A percentile compares a stretch with the other conserved stretches of the same genome.
Evolutionary conservation across 2,888 invertebrate species (phyloP).

Genomic region (Agrochola litura): DNA sequence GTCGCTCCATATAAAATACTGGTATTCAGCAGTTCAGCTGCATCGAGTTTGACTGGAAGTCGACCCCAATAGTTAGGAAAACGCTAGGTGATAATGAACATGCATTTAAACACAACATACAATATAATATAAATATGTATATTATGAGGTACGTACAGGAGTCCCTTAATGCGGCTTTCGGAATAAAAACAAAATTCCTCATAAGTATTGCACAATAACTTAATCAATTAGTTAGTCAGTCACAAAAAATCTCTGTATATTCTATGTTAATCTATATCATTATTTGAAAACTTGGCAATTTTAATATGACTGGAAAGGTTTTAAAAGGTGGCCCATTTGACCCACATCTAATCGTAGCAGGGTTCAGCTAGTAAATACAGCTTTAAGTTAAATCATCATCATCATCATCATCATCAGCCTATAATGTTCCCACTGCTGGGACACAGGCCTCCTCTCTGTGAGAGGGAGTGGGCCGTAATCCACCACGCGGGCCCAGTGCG

Average conservation of each 20-base stretch:
- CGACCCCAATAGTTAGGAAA: background rate
- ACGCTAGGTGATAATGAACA: background rate
- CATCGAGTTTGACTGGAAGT: background rate
- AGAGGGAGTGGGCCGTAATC: no score
- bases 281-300: background rate
- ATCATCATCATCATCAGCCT: no score
- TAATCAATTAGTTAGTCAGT: background rate
- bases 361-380: background rate
- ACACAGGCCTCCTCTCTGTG: no score
- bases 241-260: background rate
- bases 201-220: no score
- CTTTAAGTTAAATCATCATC: background rate
- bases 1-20: background rate
- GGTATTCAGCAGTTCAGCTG: background rate
- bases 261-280: background rate
- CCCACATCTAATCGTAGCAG: background rate
- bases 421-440: no score
- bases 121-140: background rate
- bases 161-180: background rate
- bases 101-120: no score
- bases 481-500: no score
- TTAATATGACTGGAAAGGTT: background rate
- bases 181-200: constrained; percentile 2
- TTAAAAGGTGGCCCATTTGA: background rate
- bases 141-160: constrained; percentile 15